Evolutionary conservation across 2,888 invertebrate genomes (phyloP), one percentile per base, ranked within the genome.

Genomic region (Steinernema hermaphroditum): DNA sequence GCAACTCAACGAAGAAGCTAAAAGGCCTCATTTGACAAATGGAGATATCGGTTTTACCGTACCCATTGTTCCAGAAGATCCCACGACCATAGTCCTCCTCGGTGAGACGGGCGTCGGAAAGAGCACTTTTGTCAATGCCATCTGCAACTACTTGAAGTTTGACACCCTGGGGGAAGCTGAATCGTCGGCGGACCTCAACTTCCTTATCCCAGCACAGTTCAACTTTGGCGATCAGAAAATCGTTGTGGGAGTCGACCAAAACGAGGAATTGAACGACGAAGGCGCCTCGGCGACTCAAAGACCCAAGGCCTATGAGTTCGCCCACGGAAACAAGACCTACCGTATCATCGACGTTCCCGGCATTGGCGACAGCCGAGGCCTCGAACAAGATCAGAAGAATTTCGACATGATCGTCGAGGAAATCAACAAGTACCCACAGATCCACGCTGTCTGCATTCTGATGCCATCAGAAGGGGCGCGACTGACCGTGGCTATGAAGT

Each of bases 341-440:
- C 72, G 78, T 0, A 62, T 83, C 27, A 81, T 82, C 46, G 82
- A 82, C 72, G 83, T 82, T 4, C 82, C 83, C 2, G 82, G 82
- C 12, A 75, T 83, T 9, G 82, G 80, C 19, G 82, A 82, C 71
- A 76, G 75, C 6, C 32, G 74, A 0, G 83, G 83, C 0, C 19
- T 76, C 16, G 78, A 78, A 8, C 75, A 78, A 49, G 82, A 82
- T 71, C 78, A 77, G 29, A 50, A 54, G 32, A 83, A 82, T 69
- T 76, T 79, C 68, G 68, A 57, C 32, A 57, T 62, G 19, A 78
- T 76, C 43, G 37, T 78, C 12, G 34, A 37, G 14, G 54, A 68
- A 27, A 29, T 75, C 43, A 37, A 62, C 37, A 43, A 19, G n/a
- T 19, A 72, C 49, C 69, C 68, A 22, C 74, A 77, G 50, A 49